A percentile compares a stretch with the other conserved stretches of the same genome.
Conservation (phyloP, 2,113 vertebrate genomes). For the Alethe diademata region DNA sequence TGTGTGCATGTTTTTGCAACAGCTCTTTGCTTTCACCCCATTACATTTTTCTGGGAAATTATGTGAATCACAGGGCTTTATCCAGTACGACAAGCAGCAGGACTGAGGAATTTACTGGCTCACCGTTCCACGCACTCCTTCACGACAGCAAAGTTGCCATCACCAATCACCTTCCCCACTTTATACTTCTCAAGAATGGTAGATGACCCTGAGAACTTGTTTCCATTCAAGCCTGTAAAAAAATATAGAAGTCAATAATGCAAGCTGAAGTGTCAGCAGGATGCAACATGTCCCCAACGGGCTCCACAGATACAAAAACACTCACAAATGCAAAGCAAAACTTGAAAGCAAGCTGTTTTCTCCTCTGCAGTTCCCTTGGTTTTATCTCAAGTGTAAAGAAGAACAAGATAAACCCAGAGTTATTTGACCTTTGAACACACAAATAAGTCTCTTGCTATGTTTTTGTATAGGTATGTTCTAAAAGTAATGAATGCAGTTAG, state of each 20-base stretch:
- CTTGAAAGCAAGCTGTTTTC: background rate
- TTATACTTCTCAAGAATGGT: constrained; percentile 90
- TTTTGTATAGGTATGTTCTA: background rate
- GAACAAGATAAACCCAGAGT: background rate
- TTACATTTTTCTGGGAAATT: background rate
- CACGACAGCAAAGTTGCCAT: constrained; percentile 97
- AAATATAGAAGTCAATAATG: background rate
- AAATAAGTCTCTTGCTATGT: background rate
- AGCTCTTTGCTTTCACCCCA: background rate
- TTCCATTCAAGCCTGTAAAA: constrained; percentile 84
- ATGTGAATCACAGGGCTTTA: background rate
- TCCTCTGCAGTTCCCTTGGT: background rate
- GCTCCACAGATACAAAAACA: background rate
- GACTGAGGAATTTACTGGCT: constrained; percentile 9
- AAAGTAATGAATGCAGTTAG: background rate
- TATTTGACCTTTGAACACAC: background rate
- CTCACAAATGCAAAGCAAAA: background rate
- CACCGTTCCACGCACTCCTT: constrained; percentile 94
- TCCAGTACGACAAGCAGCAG: background rate
- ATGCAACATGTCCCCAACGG: background rate
- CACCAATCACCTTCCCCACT: constrained; percentile 95
- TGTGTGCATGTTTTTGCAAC: background rate
- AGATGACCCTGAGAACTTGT: constrained; percentile 77
- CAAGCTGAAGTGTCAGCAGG: background rate
- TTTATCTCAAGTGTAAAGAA: background rate